Evolutionary conservation across 2,797 vertebrate species (phyloP).

Genomic region (Borostomias antarcticus): DNA sequence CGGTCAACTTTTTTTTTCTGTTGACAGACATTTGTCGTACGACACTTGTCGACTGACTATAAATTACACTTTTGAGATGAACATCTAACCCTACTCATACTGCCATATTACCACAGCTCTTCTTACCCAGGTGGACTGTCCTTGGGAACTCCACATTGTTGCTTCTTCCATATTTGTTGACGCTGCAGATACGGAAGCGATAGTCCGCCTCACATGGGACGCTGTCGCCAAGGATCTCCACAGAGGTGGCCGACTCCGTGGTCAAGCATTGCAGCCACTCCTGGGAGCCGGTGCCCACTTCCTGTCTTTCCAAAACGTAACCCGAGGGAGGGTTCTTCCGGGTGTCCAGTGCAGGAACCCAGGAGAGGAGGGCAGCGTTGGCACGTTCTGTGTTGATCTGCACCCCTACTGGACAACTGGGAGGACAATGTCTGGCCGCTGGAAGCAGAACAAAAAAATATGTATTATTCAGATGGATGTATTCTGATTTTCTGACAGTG

Average conservation of each 20-base stretch:
- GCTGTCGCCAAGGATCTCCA: conserved; percentile 91
- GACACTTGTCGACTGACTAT: too few species aligned
- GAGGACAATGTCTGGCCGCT: conserved; percentile 88
- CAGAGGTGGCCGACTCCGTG: conserved; percentile 85
- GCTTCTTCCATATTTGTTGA: conserved; percentile 91
- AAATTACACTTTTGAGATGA: background rate
- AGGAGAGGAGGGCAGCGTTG: conserved; percentile 88
- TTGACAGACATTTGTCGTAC: too few species aligned
- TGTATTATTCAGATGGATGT: too few species aligned
- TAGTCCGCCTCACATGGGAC: conserved; percentile 91
- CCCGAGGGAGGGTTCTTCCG: conserved; percentile 82
- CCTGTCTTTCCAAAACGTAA: conserved; percentile 91
- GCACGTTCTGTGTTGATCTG: conserved; percentile 88
- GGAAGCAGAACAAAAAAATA: conserved; percentile 40
- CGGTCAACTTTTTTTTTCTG: too few species aligned
- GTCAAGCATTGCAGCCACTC: conserved; percentile 94
- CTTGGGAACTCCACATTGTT: conserved; percentile 89
- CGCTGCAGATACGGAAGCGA: conserved; percentile 88
- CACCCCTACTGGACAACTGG: conserved; percentile 83
- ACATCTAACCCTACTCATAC: background rate
- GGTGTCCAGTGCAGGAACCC: conserved; percentile 84
- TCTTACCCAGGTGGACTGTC: conserved; percentile 89
- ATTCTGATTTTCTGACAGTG: too few species aligned
- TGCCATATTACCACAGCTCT: too few species aligned
- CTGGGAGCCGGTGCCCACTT: conserved; percentile 79